Conservation (phyloP, 2,888 invertebrate genomes). For the Atethmia centrago region DNA sequence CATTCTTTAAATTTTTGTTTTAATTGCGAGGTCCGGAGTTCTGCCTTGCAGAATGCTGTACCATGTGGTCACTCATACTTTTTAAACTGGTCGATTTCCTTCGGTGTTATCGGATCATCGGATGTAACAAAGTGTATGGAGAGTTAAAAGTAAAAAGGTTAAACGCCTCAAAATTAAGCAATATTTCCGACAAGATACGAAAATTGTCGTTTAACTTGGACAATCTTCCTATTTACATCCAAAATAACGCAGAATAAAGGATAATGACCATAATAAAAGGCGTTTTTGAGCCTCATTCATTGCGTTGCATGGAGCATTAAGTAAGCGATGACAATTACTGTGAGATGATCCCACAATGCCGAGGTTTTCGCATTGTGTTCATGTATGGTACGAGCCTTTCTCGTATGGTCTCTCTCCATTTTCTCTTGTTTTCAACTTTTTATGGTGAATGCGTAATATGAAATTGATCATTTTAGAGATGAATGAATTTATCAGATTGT, state of each 20-base stretch:
- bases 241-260: constrained; percentile 28
- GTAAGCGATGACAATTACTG: constrained; percentile 57
- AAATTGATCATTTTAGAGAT: constrained; percentile 2
- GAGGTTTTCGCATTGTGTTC: constrained; percentile 58
- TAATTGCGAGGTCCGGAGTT: constrained; percentile 45
- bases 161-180: neutral
- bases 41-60: constrained; percentile 26
- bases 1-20: constrained; percentile 64
- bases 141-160: neutral
- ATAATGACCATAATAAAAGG: constrained; percentile 35
- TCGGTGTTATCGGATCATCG: neutral
- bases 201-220: constrained; percentile 11
- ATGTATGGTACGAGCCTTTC: constrained; percentile 42
- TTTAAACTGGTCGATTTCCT: constrained; percentile 21
- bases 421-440: constrained; percentile 49
- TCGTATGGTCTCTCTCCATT: constrained; percentile 57
- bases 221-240: constrained; percentile 24
- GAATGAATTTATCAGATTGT: neutral
- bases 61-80: constrained; percentile 5
- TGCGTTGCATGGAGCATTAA: constrained; percentile 42
- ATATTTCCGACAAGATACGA: neutral
- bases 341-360: constrained; percentile 61
- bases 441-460: constrained; percentile 17
- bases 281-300: constrained; percentile 19
- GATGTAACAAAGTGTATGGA: neutral